A percentile compares a stretch with the other conserved stretches of the same genome.
Evolutionary conservation across 1,140 invertebrate genomes (phyloP).

Genomic region (Drosophila virilis): DNA sequence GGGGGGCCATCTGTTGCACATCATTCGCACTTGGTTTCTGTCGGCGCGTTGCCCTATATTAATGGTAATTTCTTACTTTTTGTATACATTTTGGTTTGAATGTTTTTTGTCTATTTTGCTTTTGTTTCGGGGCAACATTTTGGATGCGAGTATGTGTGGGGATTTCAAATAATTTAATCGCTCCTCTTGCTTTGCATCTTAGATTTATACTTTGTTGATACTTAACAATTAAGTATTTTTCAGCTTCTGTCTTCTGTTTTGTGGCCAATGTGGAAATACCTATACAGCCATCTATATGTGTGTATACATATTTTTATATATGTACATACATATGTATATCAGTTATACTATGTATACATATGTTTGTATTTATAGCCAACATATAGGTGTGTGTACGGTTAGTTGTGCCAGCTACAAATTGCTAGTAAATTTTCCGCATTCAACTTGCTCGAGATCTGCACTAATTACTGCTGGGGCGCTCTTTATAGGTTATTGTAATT

Average conservation of each 20-base stretch:
- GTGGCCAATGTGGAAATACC: constrained; percentile 30
- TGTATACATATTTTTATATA: background rate
- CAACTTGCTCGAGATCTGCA: constrained; percentile 34
- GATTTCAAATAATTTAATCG: constrained; percentile 79
- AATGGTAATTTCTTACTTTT: constrained; percentile 82
- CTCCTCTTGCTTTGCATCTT: constrained; percentile 56
- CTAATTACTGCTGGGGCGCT: constrained; percentile 34
- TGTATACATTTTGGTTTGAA: constrained; percentile 74
- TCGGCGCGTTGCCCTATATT: constrained; percentile 80
- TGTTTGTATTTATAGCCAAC: background rate
- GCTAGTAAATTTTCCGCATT: constrained; percentile 40
- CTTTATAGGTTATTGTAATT: constrained; percentile 33
- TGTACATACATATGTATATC: background rate
- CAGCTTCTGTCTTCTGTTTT: constrained; percentile 54
- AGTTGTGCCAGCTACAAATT: constrained; percentile 23
- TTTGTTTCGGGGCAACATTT: constrained; percentile 65
- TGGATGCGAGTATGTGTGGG: constrained; percentile 53
- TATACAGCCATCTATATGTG: background rate
- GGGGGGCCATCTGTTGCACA: constrained; percentile 78
- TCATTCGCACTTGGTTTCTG: constrained; percentile 81
- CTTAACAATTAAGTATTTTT: constrained; percentile 79
- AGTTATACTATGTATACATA: background rate
- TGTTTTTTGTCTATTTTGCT: constrained; percentile 73
- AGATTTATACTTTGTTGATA: constrained; percentile 82
- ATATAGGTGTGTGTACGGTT: background rate